Conservation (phyloP, 2,888 invertebrate species). For the Crematogaster levior region DNA sequence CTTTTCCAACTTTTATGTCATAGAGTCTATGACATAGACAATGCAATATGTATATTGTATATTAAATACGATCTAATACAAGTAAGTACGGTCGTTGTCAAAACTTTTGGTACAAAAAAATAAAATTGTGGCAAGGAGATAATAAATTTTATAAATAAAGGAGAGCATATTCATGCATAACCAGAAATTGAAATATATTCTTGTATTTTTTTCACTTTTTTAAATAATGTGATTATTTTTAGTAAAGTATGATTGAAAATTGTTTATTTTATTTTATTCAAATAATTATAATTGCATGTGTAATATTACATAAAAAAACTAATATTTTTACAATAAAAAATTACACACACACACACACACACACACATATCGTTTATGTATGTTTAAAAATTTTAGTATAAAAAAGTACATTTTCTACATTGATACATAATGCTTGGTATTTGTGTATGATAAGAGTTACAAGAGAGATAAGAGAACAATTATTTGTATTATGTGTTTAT, state of each 20-base stretch:
- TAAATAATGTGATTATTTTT: background rate
- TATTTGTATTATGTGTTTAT: slow-evolving; percentile 1
- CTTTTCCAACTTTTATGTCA: slow-evolving; percentile 52
- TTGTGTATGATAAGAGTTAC: background rate
- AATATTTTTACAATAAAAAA: too few relatives aligned
- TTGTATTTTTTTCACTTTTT: background rate
- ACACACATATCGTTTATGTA: background rate
- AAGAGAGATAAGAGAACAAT: too few relatives aligned
- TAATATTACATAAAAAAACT: too few relatives aligned
- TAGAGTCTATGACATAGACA: slow-evolving; percentile 10
- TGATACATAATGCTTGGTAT: background rate
- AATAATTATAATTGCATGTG: background rate
- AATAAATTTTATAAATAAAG: slow-evolving; percentile 9
- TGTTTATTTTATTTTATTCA: background rate
- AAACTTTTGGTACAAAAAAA: background rate
- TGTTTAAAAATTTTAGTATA: background rate
- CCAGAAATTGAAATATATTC: background rate
- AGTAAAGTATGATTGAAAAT: background rate
- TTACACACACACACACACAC: too few relatives aligned
- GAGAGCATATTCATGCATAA: background rate
- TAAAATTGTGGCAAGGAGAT: background rate
- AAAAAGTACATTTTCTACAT: background rate
- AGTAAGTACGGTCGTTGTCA: slow-evolving; percentile 18
- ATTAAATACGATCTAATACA: slow-evolving; percentile 5
- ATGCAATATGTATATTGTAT: background rate